Evolutionary conservation across 1,140 invertebrate species (phyloP).

Genomic region (Wiebesia pumilae): DNA sequence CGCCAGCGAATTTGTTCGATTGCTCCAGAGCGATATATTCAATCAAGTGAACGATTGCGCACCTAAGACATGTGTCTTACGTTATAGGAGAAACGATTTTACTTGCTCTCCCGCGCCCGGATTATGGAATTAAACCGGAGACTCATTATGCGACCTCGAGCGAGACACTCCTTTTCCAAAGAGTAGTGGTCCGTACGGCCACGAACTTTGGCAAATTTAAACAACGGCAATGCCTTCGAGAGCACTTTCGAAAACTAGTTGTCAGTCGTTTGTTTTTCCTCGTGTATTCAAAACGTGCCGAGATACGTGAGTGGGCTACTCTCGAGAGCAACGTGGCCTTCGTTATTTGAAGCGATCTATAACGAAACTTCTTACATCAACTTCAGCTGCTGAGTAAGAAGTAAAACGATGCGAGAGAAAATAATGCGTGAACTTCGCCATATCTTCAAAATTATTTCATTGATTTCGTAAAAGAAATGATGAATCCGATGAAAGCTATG

Average conservation of each 20-base stretch:
- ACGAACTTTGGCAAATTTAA: not conserved
- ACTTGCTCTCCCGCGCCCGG: not conserved
- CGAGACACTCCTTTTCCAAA: not conserved
- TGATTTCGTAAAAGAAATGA: too few species aligned
- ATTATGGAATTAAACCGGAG: not conserved
- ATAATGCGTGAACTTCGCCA: too few species aligned
- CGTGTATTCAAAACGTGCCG: not conserved
- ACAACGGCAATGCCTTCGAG: not conserved
- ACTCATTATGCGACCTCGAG: not conserved
- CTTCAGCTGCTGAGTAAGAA: too few species aligned
- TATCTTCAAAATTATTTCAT: too few species aligned
- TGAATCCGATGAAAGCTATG: too few species aligned
- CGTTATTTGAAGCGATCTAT: too few species aligned
- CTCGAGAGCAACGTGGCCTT: too few species aligned
- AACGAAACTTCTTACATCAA: too few species aligned
- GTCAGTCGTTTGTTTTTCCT: not conserved
- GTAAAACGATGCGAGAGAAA: too few species aligned
- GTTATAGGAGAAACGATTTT: not conserved
- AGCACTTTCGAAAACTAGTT: not conserved
- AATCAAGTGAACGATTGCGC: not conserved
- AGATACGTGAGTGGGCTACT: not conserved
- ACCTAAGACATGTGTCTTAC: not conserved
- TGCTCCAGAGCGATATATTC: not conserved
- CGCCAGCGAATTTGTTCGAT: not conserved
- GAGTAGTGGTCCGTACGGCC: not conserved